Conservation (phyloP, 2,888 invertebrate genomes). For the Drosophila meridiana region DNA sequence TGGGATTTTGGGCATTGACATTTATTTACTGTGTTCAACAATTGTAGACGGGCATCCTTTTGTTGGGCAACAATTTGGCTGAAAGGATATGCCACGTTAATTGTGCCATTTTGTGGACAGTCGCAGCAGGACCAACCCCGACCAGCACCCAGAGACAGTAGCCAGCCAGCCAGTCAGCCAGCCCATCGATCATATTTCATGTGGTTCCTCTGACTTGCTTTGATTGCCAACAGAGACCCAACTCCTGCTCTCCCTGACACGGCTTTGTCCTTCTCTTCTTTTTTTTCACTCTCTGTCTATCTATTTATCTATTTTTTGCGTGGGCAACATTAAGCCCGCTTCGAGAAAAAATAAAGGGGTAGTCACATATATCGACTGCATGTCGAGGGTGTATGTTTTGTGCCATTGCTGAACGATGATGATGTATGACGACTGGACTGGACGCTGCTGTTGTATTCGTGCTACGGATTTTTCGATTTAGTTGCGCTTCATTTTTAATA, state of each 20-base stretch:
- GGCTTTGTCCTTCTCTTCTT: conserved; percentile 1
- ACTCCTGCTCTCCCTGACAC: conserved; percentile 1
- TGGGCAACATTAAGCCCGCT: conserved; percentile 44
- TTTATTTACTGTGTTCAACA: conserved; percentile 80
- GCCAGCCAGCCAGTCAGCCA: conserved; percentile 41
- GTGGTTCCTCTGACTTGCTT: conserved; percentile 67
- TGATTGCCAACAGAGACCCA: conserved; percentile 69
- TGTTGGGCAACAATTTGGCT: conserved; percentile 80
- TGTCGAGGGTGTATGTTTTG: conserved; percentile 61
- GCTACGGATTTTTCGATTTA: conserved; percentile 35
- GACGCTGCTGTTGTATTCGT: conserved; percentile 5
- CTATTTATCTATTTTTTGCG: conserved; percentile 58
- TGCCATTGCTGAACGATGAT: conserved; percentile 67
- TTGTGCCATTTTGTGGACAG: conserved; percentile 80
- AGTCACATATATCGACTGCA: conserved; percentile 21
- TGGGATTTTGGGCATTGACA: conserved; percentile 67
- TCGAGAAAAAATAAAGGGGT: conserved; percentile 56
- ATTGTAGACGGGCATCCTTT: conserved; percentile 77
- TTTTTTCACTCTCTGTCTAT: conserved; percentile 13
- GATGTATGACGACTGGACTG: conserved; percentile 71
- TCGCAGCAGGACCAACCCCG: conserved; percentile 63
- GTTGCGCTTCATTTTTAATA: conserved; percentile 65
- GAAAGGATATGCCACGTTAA: conserved; percentile 81
- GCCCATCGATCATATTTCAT: conserved; percentile 79
- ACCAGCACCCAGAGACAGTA: conserved; percentile 41